Base-by-base conservation (phyloP, 2,113 vertebrate species). In the Tichodroma muraria region DNA sequence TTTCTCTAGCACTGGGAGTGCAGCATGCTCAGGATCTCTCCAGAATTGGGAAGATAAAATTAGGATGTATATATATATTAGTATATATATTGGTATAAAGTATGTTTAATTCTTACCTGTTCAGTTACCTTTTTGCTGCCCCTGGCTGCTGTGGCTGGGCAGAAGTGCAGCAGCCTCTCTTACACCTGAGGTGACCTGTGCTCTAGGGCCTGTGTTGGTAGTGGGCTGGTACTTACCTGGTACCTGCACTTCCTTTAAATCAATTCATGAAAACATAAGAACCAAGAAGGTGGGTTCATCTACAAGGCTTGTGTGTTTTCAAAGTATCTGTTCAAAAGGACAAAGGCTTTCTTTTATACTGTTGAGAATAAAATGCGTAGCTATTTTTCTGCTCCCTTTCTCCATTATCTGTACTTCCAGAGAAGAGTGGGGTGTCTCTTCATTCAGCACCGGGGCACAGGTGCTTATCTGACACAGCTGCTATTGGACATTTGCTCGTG, bases 281-380 rank as follows among this genome's bases (percentile, higher is more conserved):
- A 13, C 30, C n/a, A 72, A 6, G 40, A 84, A 33, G 0, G 1
- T 10, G 8, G 25, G 10, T 27, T 75, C 16, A 33, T 8, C 24
- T 15, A 5, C 4, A 40, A 19, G 10, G 20, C 42, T 33, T 76
- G 16, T 10, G 5, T 47, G n/a, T 45, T 89, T 81, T 60, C 23
- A 66, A 12, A 81, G 13, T 18, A 40, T 4, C n/a, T 57, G 14
- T 37, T 93, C 31, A 59, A 35, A 47, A 80, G 53, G 37, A 22
- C 7, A 11, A 65, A 65, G 31, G 31, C 42, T 75, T 64, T 15
- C 8, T 81, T 64, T 85, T 15, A 7, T 6, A 35, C 15, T 37
- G 20, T 7, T 49, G n/a, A 69, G 53, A 82, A 31, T 14, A 31
- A 68, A 81, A 81, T 0, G 1, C 0, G 4, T 2, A 25, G 57